Evolutionary conservation across 2,113 vertebrate genomes (phyloP), one percentile per base, ranked within the genome.

Genomic region (Nymphicus hollandicus): DNA sequence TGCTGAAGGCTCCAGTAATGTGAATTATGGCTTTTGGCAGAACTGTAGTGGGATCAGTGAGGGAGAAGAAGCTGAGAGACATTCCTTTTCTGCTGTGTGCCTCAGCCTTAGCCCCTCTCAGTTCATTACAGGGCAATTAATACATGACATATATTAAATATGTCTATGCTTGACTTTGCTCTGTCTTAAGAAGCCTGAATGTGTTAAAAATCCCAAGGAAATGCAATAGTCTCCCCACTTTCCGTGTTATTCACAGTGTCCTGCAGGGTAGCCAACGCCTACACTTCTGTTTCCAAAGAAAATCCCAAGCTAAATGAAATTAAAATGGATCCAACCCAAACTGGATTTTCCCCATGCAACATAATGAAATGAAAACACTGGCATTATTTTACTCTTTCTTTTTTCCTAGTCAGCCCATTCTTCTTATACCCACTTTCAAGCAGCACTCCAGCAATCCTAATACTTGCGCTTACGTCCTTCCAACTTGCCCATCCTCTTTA

Each of bases 401-500:
- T 91, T 78, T 63, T 93, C 68, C 35, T 73, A 46, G 53, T 77
- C n/a, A 27, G 17, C 66, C 31, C 68, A 35, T 81, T 92, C 33
- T 76, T 79, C 37, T 82, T 79, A 44, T 10, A 56, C 12, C 17
- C 52, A 49, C 2, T 0, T 41, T 91, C 41, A 63, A 91, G 60
- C 10, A 74, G 33, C 20, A 68, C 52, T 58, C 60, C 46, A 66
- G 33, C 23, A 71, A 63, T 60, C 29, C 35, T 56, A 46, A 43
- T 37, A 68, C 71, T 92, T 66, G 2, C 33, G 79, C 47, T 86
- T 93, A 47, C 3, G 1, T 71, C 46, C 43, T 92, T 91, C 47
- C 86, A 84, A 80, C 24, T 82, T 89, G 72, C 84, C 86, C 70
- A 88, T 91, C 69, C 68, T 92, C 49, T 93, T 92, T 96, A 86